Percentiles rank a stretch among this genome's conserved stretches.
phyloP scores from a whole-genome alignment of 2,888 invertebrate genomes.

The Halictus ligatus region DNA sequence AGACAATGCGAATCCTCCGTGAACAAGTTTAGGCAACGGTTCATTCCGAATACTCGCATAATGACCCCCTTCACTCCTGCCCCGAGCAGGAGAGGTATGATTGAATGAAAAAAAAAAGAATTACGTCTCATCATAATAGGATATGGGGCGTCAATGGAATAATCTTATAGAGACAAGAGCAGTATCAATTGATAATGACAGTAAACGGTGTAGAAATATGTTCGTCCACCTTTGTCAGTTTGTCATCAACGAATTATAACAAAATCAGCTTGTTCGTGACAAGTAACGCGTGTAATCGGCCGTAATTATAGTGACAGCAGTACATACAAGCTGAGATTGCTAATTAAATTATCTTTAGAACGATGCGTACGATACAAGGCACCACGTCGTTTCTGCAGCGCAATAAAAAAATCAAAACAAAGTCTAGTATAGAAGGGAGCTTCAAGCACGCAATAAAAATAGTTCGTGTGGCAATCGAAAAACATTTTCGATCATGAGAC shows the following conservation, averaged over 20 bases:
- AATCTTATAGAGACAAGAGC: neutral
- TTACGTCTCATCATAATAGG: neutral
- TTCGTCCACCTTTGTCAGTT: neutral
- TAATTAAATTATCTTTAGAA: neutral
- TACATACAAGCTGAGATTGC: neutral
- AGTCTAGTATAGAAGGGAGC: neutral
- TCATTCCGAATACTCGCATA: neutral
- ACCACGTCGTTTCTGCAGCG: neutral
- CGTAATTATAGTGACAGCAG: neutral
- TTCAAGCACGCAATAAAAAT: neutral
- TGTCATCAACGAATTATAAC: neutral
- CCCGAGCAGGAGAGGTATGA: neutral
- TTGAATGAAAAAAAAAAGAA: neutral
- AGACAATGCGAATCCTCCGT: neutral
- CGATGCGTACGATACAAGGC: neutral
- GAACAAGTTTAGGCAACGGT: neutral
- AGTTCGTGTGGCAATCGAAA: neutral
- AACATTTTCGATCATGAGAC: neutral
- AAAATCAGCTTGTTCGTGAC: neutral
- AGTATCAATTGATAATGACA: neutral
- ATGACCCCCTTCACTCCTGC: neutral
- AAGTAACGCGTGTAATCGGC: neutral
- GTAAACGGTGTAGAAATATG: neutral
- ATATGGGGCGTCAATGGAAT: neutral
- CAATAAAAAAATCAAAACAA: neutral